Evolutionary conservation across 2,113 vertebrate genomes (phyloP), one percentile per base, ranked within the genome.

Genomic region (Trematocara stigmaticum): DNA sequence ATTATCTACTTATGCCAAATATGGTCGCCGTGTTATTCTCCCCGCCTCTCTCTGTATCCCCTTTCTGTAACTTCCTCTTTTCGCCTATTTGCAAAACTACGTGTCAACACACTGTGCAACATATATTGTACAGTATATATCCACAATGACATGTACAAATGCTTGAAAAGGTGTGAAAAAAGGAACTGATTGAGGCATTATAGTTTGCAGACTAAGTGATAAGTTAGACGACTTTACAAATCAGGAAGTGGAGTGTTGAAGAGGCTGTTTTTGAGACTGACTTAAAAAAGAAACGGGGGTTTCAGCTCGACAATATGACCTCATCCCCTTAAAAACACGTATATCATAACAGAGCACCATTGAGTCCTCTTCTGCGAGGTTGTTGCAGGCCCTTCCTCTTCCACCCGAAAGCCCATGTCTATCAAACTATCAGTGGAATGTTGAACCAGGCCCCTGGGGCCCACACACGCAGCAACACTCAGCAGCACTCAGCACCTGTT

Each of bases 401-500:
- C 78, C 52, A 85, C 79, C 79, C 55, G 7, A 88, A 84, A 61
- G 82, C 81, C 85, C 51, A 66, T 56, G 90, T 93, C 94, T 84
- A 93, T 94, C 94, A 93, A 95, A 84, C 91, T 78, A 91, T 94
- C 91, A 81, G 7, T 47, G 93, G 93, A 91, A 94, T 93, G 93
- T 92, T 82, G 91, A 94, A 93, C 47, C 91, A 91, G 93, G 87
- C 78, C 94, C 85, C 94, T 83, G 82, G 91, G 93, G 93, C 89
- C 89, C 92, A 87, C 88, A 93, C 89, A 79, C 84, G 29, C 87
- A 90, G 93, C 88, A 89, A 88, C 91, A 92, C 90, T 95, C 94
- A 95, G 94, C 94, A 96, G 90, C 92, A 94, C 93, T 96, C 94
- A 96, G 94, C 95, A 96, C 94, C 93, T 95, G 93, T 94, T 93